These are phyloP conservation scores for Percopsis transmontana DNA, from an alignment of 2,113 vertebrate species.

Conservation along the genomic window DNA sequence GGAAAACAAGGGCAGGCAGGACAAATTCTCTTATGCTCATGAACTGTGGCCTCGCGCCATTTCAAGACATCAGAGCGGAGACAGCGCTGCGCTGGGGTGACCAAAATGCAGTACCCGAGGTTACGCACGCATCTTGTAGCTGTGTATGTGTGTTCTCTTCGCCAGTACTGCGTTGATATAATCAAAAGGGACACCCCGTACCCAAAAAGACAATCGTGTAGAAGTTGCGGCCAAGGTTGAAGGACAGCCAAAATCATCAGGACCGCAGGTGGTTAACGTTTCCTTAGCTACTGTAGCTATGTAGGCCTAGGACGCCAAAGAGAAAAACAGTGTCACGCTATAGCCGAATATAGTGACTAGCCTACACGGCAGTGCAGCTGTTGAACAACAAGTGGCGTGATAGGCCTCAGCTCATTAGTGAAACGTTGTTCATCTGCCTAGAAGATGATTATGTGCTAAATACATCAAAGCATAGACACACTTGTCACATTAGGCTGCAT, in stretches of 20 bases:
- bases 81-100: conserved; percentile 50
- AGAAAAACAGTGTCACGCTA: conserved; percentile 30
- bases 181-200: conserved; percentile 41
- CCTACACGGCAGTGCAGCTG: too few relatives aligned
- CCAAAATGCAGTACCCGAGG: conserved; percentile 49
- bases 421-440: too few relatives aligned
- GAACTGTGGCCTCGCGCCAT: conserved; percentile 67
- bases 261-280: conserved; percentile 33
- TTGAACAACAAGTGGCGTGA: too few relatives aligned
- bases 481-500: neutral
- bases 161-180: conserved; percentile 42
- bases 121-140: conserved; percentile 50
- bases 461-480: neutral
- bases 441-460: too few relatives aligned
- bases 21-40: conserved; percentile 51
- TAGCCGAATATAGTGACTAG: too few relatives aligned
- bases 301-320: conserved; percentile 33
- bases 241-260: conserved; percentile 34
- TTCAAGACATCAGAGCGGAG: conserved; percentile 63
- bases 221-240: conserved; percentile 11
- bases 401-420: too few relatives aligned
- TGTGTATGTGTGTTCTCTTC: conserved; percentile 57
- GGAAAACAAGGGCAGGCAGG: conserved; percentile 32
- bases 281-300: conserved; percentile 12
- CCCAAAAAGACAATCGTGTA: conserved; percentile 43